Conservation (phyloP, 2,113 vertebrate species). For the Vulpes lagopus region DNA sequence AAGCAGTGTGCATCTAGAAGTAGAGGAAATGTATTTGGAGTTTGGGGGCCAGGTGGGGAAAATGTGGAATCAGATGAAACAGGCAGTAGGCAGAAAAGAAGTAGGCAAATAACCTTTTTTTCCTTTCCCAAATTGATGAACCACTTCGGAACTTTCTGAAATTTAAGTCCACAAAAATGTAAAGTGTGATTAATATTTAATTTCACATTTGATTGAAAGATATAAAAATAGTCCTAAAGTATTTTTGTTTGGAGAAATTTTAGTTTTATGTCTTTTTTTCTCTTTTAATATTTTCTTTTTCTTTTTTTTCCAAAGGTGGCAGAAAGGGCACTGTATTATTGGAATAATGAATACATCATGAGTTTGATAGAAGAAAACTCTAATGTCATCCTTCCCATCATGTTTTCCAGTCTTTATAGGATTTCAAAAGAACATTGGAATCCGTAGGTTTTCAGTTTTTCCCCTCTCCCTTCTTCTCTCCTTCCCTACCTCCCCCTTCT, state of each 20-base stretch:
- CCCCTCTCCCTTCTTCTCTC: not conserved
- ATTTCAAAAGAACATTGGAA: constrained; percentile 99
- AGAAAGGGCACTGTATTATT: constrained; percentile 98
- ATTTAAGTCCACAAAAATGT: constrained; percentile 40
- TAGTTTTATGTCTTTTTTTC: constrained; percentile 53
- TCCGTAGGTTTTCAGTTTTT: constrained; percentile 90
- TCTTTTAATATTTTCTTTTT: constrained; percentile 74
- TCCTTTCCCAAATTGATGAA: not conserved
- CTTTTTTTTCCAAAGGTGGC: constrained; percentile 90
- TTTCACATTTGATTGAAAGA: constrained; percentile 47
- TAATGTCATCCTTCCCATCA: constrained; percentile 99
- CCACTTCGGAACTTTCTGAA: constrained; percentile 29
- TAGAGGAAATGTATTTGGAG: not conserved
- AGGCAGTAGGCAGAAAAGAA: not conserved
- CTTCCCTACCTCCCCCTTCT: not conserved
- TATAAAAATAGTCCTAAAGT: constrained; percentile 59
- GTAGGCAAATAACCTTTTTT: not conserved
- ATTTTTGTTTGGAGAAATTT: constrained; percentile 54
- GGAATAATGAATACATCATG: constrained; percentile 99
- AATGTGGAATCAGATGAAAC: not conserved
- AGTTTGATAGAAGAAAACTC: constrained; percentile 99
- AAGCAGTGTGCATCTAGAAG: not conserved
- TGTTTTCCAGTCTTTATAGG: constrained; percentile 99
- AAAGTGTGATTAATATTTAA: constrained; percentile 57
- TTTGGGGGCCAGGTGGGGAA: not conserved